These are phyloP conservation scores for Hypothenemus hampei DNA, from an alignment of 1,140 invertebrate species.

Conservation along the genomic window DNA sequence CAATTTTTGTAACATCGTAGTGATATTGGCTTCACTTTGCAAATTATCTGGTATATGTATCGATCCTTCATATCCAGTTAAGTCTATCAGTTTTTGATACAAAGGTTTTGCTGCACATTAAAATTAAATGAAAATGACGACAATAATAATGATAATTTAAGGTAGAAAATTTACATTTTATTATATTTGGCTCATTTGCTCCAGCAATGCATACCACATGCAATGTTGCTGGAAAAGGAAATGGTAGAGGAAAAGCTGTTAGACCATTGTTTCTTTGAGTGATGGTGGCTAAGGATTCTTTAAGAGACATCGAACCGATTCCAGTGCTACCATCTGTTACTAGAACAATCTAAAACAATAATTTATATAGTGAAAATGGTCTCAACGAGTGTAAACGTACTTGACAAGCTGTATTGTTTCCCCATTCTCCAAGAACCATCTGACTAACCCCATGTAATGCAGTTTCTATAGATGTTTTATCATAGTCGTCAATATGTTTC, in stretches of 20 bases:
- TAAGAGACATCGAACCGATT: slow-evolving; percentile 59
- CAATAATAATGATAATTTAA: neutral
- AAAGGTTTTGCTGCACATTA: slow-evolving; percentile 49
- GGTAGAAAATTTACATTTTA: slow-evolving; percentile 44
- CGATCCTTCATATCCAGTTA: slow-evolving; percentile 61
- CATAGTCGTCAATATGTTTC: slow-evolving; percentile 69
- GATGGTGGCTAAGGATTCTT: slow-evolving; percentile 47
- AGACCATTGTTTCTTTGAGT: slow-evolving; percentile 47
- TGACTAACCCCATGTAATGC: slow-evolving; percentile 71
- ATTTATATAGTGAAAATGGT: too few relatives aligned
- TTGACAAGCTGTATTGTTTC: slow-evolving; percentile 72
- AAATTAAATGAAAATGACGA: neutral
- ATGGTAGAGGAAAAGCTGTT: slow-evolving; percentile 60
- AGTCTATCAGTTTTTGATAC: slow-evolving; percentile 55
- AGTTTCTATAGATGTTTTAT: slow-evolving; percentile 77
- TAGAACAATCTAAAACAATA: slow-evolving; percentile 55
- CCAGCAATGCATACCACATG: slow-evolving; percentile 66
- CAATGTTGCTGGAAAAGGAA: slow-evolving; percentile 76
- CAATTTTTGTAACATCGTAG: slow-evolving; percentile 65
- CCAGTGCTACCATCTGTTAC: slow-evolving; percentile 77
- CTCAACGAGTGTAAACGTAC: slow-evolving; percentile 53
- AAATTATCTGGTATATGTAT: slow-evolving; percentile 61
- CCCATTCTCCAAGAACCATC: slow-evolving; percentile 79
- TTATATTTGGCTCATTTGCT: slow-evolving; percentile 51
- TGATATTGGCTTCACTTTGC: slow-evolving; percentile 47